Evolutionary conservation across 2,113 vertebrate genomes (phyloP).

Genomic region (Chaetodon trifascialis): DNA sequence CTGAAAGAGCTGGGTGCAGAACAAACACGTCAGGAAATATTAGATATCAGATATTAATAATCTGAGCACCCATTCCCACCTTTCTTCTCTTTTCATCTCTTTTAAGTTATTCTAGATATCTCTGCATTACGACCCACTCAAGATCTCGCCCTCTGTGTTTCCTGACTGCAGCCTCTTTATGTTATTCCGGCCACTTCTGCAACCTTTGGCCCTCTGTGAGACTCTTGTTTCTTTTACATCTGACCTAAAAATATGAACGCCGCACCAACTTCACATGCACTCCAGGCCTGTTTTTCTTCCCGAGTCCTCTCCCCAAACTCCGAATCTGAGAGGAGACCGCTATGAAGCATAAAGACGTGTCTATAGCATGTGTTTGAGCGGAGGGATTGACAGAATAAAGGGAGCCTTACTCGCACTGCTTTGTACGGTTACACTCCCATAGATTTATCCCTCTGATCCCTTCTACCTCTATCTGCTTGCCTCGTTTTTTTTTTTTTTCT

Average conservation of each 20-base stretch:
- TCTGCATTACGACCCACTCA: constrained; percentile 61
- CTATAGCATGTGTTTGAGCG: constrained; percentile 54
- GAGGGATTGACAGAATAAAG: constrained; percentile 69
- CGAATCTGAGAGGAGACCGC: constrained; percentile 26
- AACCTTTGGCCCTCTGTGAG: constrained; percentile 53
- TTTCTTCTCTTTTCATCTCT: constrained; percentile 41
- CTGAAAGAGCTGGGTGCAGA: constrained; percentile 65
- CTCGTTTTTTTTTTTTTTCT: constrained; percentile 54
- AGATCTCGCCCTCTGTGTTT: constrained; percentile 50
- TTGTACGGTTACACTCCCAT: constrained; percentile 66
- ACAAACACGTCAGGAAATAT: constrained; percentile 79
- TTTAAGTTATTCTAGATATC: constrained; percentile 59
- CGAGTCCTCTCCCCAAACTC: constrained; percentile 23
- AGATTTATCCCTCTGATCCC: constrained; percentile 75
- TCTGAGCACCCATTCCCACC: constrained; percentile 40
- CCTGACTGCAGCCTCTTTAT: constrained; percentile 33
- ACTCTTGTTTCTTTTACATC: constrained; percentile 58
- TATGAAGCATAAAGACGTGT: constrained; percentile 47
- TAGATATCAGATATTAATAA: constrained; percentile 63
- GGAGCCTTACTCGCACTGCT: constrained; percentile 54
- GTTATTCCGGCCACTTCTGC: constrained; percentile 49
- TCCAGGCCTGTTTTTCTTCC: constrained; percentile 44
- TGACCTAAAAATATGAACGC: constrained; percentile 63
- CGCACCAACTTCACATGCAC: constrained; percentile 47
- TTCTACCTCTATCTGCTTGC: constrained; percentile 67